Evolutionary conservation across 2,888 invertebrate genomes (phyloP), one percentile per base, ranked within the genome.

Genomic region (Sepiola atlantica): DNA sequence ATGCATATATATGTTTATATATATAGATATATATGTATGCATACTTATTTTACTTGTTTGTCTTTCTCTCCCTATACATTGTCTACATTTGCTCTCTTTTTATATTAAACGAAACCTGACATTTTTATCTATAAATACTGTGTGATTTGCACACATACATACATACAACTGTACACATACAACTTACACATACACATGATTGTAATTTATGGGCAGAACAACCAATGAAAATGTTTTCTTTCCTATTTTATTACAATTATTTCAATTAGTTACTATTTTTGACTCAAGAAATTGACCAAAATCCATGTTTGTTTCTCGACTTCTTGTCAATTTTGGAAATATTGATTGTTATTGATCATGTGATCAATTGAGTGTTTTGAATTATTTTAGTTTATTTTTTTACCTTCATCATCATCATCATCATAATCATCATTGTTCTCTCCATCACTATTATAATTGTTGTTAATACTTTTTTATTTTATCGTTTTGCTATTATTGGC

Each of bases 341-440:
- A 77, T 77, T 77, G 77, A 28, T 77, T 77, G 77, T 77, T 77
- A 77, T 77, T 77, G 77, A 77, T 77, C 77, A 77, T 77, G 77
- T 77, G 77, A 77, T 77, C 77, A 77, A 77, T 77, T 77, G n/a
- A n/a, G 77, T 77, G n/a, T 77, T 77, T 77, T 57, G 57, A 57
- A 57, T 57, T 57, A 57, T 57, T 57, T 77, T n/a, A 16, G n/a
- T 12, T n/a, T n/a, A n/a, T 77, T 77, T 77, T 77, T 77, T 77
- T 16, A n/a, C n/a, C 16, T 16, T 77, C 2, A n/a, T 45, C n/a
- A n/a, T 77, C 77, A 77, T n/a, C 16, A 2, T n/a, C n/a, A n/a
- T 77, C n/a, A 77, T n/a, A 28, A 77, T 77, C 77, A 77, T 77
- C 77, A 77, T 77, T 77, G 77, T 77, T 18, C 77, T n/a, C 14